These are phyloP conservation scores for Plagiodera versicolora DNA, from an alignment of 2,888 invertebrate species.

Conservation along the genomic window DNA sequence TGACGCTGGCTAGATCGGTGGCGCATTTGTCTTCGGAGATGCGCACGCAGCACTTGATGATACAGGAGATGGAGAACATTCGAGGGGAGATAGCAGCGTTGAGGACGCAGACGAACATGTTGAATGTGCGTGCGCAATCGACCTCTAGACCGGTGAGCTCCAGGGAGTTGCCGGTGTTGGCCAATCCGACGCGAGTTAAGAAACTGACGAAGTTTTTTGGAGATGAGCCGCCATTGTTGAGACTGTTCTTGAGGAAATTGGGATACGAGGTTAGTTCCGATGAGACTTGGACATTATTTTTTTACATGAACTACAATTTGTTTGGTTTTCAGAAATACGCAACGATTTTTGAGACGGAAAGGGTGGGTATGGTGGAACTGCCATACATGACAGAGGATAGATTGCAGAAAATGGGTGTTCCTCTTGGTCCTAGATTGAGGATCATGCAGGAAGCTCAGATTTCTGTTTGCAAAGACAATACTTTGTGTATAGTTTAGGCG, in stretches of 20 bases:
- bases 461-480: conserved; percentile 65
- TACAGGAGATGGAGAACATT: conserved; percentile 87
- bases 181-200: conserved; percentile 84
- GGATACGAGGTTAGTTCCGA: conserved; percentile 90
- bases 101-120: conserved; percentile 67
- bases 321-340: conserved; percentile 77
- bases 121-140: conserved; percentile 67
- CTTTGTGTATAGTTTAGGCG: conserved; percentile 63
- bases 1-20: conserved; percentile 85
- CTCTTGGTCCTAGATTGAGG: conserved; percentile 83
- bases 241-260: conserved; percentile 85
- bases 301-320: too few relatives aligned
- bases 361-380: conserved; percentile 86
- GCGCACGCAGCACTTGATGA: conserved; percentile 85
- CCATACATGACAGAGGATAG: conserved; percentile 89
- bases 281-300: too few relatives aligned
- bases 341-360: conserved; percentile 78
- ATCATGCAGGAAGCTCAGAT: conserved; percentile 84
- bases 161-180: conserved; percentile 70
- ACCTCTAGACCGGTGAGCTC: conserved; percentile 60
- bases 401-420: conserved; percentile 85
- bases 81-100: conserved; percentile 79
- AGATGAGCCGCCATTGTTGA: conserved; percentile 86
- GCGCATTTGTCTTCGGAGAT: conserved; percentile 91
- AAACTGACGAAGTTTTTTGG: conserved; percentile 93